Base-by-base conservation (phyloP, 2,888 invertebrate genomes). In the Catocala sponsa region DNA sequence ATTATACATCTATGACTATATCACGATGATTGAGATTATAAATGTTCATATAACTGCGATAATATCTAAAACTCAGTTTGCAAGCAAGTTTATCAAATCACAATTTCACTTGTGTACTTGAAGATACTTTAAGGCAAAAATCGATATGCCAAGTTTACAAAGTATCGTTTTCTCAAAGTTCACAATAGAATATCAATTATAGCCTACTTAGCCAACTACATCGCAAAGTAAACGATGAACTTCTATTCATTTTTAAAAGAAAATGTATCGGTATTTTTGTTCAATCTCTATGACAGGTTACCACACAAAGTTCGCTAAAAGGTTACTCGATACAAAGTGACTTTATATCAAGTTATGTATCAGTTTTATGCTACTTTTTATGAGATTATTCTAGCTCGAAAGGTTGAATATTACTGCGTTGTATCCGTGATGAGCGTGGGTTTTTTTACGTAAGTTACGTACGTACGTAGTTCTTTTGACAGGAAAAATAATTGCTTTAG, bases 241-340 rank as follows among this genome's bases (percentile, higher is more conserved):
- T 75, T 72, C 66, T 67, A 72, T 74, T 73, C 76, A 76, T 74
- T 64, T 72, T 63, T 54, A 55, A 54, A 68, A 76, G 77, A 65
- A 80, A 83, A 82, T 78, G 82, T 84, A 85, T 84, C 80, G 64
- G 71, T 82, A 85, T 84, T 86, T 87, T 86, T 84, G 81, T 82
- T 83, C 66, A 62, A 87, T 86, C 84, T 83, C 75, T 77, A 82
- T 83, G 82, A 82, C 82, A 78, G 73, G 76, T 73, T 83, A 82
- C 79, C 82, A 78, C 69, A 62, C 44, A 65, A 83, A 85, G 72
- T 84, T 84, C 80, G 79, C 79, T 82, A 79, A 82, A 84, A 85
- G 84, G 86, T 84, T 85, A 83, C 81, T 71, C 79, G 80, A 80
- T 76, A 76, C 72, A 68, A 72, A 55, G 65, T 65, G 61, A 67